Base-by-base conservation (phyloP, 2,797 vertebrate genomes). In the Rhynchonycteris naso region DNA sequence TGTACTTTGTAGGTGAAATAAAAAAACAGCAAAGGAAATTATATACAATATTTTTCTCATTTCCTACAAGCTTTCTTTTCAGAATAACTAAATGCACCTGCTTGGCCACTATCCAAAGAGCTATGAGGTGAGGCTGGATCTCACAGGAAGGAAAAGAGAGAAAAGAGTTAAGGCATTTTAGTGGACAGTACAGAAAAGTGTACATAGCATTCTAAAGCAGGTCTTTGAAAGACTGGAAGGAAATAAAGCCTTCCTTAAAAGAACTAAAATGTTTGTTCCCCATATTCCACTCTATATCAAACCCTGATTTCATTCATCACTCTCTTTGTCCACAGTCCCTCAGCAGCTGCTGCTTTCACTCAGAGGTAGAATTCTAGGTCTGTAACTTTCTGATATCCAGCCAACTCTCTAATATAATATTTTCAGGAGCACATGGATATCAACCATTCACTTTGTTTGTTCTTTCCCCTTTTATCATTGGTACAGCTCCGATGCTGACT, bases 371-470 rank as follows among this genome's bases (percentile, higher is more conserved):
- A 52, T 10, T 90, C 74, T 52, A 88, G 82, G 95, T 94, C 97
- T 97, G 93, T 21, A 94, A 94, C 88, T 96, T 2, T 82, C 90
- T 94, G 35, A 80, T 97, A 96, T 54, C 85, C 71, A 95, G 68
- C 19, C 78, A 89, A 43, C 85, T 93, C 52, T 96, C 86, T 95
- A 94, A 97, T 85, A 47, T 61, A 88, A 94, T 97, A 93, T 97
- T 87, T 96, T 87, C 47, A 92, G 83, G 66, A 95, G 81, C 58
- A 91, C 89, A 83, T 95, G 79, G 30, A 90, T 97, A 76, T 96
- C 96, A 75, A 8, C 90, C 91, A 96, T 95, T 76, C 69, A 66
- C 11, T 92, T 94, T 72, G 79, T 97, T 94, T 97, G 21, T 85
- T 96, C 79, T 96, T 75, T 88, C 16, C 38, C 7, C 21, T 96